These are phyloP conservation scores for Clanis bilineata DNA, from an alignment of 2,888 invertebrate species.

Conservation along the genomic window DNA sequence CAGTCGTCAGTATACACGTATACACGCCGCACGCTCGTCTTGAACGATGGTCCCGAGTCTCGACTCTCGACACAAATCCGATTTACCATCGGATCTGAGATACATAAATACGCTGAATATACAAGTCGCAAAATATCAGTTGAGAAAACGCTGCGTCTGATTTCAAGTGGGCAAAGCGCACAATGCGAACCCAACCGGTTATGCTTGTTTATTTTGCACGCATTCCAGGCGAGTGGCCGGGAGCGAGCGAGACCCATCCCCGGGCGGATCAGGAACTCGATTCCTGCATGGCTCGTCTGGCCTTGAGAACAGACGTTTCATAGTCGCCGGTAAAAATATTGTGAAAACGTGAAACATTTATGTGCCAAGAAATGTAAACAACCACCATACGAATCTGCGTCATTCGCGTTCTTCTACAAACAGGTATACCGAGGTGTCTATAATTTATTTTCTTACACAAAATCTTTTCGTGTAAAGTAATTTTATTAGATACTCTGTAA, in stretches of 20 bases:
- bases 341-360: constrained; percentile 39
- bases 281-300: constrained; percentile 56
- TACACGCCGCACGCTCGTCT: neutral
- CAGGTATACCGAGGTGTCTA: constrained; percentile 29
- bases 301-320: constrained; percentile 65
- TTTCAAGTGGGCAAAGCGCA: constrained; percentile 59
- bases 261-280: constrained; percentile 65
- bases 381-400: constrained; percentile 41
- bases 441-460: constrained; percentile 11
- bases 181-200: constrained; percentile 72
- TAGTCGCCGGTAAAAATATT: constrained; percentile 45
- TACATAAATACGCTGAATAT: constrained; percentile 33
- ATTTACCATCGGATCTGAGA: constrained; percentile 16
- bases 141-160: constrained; percentile 57
- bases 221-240: constrained; percentile 71
- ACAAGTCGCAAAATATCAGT: constrained; percentile 46
- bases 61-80: constrained; percentile 18
- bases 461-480: constrained; percentile 13
- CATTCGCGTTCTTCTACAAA: constrained; percentile 32
- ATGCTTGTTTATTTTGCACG: constrained; percentile 80
- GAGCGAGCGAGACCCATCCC: constrained; percentile 71
- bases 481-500: constrained; percentile 14
- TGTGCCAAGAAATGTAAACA: constrained; percentile 41
- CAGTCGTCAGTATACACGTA: neutral
- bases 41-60: constrained; percentile 5